Percentiles rank a stretch among this genome's conserved stretches.
Evolutionary conservation across 2,888 invertebrate species (phyloP).

Genomic region (Apamea crenata): DNA sequence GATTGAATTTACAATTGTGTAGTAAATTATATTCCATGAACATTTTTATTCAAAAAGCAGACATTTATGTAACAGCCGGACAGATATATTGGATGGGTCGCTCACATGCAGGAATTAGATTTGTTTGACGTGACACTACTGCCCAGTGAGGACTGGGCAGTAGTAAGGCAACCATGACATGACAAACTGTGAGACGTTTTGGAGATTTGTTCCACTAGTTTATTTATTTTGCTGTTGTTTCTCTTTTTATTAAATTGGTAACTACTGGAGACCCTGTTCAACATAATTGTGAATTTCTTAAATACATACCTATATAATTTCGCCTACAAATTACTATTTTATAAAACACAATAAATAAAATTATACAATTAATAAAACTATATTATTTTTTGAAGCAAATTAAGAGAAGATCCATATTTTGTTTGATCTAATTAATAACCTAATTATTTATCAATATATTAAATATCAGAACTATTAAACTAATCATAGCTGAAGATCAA

Average conservation of each 20-base stretch:
- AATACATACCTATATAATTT: too few species aligned
- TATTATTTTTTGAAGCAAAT: not conserved
- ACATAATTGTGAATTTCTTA: not conserved
- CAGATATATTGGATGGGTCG: not conserved
- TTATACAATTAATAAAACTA: too few species aligned
- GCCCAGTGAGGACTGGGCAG: too few species aligned
- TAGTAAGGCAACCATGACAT: not conserved
- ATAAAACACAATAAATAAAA: too few species aligned
- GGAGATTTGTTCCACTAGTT: not conserved
- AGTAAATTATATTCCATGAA: not conserved
- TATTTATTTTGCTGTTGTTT: not conserved
- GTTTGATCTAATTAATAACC: constrained; percentile 6
- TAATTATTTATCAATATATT: not conserved
- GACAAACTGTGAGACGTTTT: not conserved
- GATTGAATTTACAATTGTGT: too few species aligned
- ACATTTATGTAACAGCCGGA: not conserved
- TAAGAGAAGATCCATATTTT: not conserved
- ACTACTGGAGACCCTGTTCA: not conserved
- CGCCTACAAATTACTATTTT: not conserved
- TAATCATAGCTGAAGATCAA: constrained; percentile 10
- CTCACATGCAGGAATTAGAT: constrained; percentile 3
- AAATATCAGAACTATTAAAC: not conserved
- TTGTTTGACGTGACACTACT: not conserved
- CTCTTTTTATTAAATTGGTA: not conserved
- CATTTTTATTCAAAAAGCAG: not conserved